phyloP scores from a whole-genome alignment of 2,888 invertebrate species.

The Trichogramma evanescens region DNA sequence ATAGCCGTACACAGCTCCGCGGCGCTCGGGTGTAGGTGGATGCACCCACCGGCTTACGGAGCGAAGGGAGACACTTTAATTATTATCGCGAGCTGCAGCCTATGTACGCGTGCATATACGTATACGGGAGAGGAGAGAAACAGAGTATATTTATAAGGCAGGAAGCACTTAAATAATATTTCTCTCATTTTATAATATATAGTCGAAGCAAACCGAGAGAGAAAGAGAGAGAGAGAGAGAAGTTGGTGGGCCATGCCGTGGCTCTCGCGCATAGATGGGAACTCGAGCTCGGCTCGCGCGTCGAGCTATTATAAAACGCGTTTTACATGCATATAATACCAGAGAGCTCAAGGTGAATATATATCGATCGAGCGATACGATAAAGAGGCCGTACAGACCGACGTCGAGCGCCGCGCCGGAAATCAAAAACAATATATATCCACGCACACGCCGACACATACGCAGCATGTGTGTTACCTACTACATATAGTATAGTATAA shows the following conservation, averaged over 20 bases:
- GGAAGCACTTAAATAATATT: conserved; percentile 48
- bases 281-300: no score
- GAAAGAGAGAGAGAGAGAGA: no score
- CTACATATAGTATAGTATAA: conserved; percentile 9
- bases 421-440: conserved; percentile 40
- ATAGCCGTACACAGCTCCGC: conserved; percentile 5
- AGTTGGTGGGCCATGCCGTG: no score
- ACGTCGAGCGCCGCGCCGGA: conserved; percentile 43
- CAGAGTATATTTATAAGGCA: not conserved
- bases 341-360: conserved; percentile 18
- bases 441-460: conserved; percentile 4
- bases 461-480: no score
- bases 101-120: conserved; percentile 34
- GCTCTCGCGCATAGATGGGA: no score
- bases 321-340: no score
- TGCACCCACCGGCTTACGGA: not conserved
- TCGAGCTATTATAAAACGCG: no score
- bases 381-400: conserved; percentile 24
- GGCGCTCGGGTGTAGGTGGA: conserved; percentile 1
- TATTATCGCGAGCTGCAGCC: conserved; percentile 37
- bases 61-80: conserved; percentile 38
- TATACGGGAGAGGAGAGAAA: conserved; percentile 34
- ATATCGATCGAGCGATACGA: conserved; percentile 31
- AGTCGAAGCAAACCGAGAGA: no score
- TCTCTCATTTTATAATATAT: conserved; percentile 23